Evolutionary conservation across 2,113 vertebrate species (phyloP).

Genomic region (Austrofundulus limnaeus): DNA sequence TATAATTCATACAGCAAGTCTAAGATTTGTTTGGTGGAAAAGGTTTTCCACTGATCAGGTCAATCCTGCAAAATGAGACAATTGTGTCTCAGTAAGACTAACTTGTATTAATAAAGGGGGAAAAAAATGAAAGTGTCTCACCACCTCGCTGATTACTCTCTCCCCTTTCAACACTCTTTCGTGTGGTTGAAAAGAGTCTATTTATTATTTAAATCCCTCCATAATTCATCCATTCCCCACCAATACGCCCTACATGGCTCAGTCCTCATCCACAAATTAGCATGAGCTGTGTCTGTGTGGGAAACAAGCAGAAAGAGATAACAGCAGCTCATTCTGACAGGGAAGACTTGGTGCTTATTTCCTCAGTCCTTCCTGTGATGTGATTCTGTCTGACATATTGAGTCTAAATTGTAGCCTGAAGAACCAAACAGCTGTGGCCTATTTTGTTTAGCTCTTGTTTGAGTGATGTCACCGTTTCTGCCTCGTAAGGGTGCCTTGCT

Average conservation of each 20-base stretch:
- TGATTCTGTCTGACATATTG: slow-evolving; percentile 89
- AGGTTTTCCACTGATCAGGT: slow-evolving; percentile 34
- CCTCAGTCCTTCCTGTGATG: slow-evolving; percentile 76
- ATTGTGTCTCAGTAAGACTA: too few species aligned
- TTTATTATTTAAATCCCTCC: slow-evolving; percentile 74
- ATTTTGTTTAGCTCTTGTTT: slow-evolving; percentile 80
- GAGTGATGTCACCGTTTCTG: slow-evolving; percentile 83
- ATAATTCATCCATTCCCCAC: slow-evolving; percentile 67
- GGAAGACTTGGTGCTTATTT: slow-evolving; percentile 34
- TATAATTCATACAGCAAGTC: slow-evolving; percentile 66
- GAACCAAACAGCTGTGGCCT: slow-evolving; percentile 89
- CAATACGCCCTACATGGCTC: slow-evolving; percentile 38
- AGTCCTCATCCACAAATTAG: slow-evolving; percentile 60
- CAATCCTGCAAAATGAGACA: too few species aligned
- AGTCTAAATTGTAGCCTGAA: slow-evolving; percentile 88
- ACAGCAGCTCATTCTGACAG: slow-evolving; percentile 18
- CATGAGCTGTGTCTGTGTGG: slow-evolving; percentile 38
- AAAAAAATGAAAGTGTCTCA: slow-evolving; percentile 29
- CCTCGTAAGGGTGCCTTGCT: slow-evolving; percentile 83
- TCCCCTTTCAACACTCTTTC: slow-evolving; percentile 37
- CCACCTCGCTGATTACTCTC: slow-evolving; percentile 37
- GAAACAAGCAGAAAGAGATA: slow-evolving; percentile 41
- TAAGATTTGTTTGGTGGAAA: slow-evolving; percentile 45
- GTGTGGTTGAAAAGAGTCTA: slow-evolving; percentile 52
- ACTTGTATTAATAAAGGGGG: too few species aligned